A percentile compares a stretch with the other conserved stretches of the same genome.
phyloP scores from a whole-genome alignment of 2,797 vertebrate genomes.

The Syngnathus acus region DNA sequence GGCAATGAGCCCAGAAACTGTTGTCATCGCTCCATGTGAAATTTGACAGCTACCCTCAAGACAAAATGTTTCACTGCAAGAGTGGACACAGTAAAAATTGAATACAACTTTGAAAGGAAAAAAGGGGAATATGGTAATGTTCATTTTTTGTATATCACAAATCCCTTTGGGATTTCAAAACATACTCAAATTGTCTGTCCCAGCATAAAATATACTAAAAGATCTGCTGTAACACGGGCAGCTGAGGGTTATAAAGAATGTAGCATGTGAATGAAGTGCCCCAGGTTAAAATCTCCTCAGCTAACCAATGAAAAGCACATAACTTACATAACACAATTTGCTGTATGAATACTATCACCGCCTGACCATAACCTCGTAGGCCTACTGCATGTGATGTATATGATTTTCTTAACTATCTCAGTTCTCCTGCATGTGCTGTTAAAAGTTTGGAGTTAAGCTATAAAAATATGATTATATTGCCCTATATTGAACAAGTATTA shows the following conservation, averaged over 20 bases:
- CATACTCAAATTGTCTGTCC: neutral
- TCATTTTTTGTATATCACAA: neutral
- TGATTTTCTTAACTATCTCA: neutral
- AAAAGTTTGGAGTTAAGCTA: neutral
- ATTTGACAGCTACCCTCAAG: conserved; percentile 51
- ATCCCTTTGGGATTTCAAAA: neutral
- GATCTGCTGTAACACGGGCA: neutral
- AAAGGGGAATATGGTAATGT: neutral
- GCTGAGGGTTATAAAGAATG: neutral
- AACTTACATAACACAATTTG: neutral
- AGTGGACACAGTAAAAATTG: conserved; percentile 22
- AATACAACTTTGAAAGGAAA: conserved; percentile 13
- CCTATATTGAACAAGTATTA: neutral
- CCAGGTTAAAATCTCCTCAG: neutral
- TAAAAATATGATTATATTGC: neutral
- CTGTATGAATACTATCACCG: neutral
- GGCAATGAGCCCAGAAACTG: conserved; percentile 20
- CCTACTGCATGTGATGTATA: too few relatives aligned
- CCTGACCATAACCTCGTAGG: neutral
- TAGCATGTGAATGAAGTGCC: neutral
- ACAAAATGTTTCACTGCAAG: conserved; percentile 40
- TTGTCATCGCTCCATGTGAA: conserved; percentile 46
- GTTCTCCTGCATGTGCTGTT: neutral
- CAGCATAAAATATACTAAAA: neutral
- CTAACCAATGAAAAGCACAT: neutral